These are phyloP conservation scores for Operophtera brumata DNA, from an alignment of 2,888 invertebrate species.

Conservation along the genomic window DNA sequence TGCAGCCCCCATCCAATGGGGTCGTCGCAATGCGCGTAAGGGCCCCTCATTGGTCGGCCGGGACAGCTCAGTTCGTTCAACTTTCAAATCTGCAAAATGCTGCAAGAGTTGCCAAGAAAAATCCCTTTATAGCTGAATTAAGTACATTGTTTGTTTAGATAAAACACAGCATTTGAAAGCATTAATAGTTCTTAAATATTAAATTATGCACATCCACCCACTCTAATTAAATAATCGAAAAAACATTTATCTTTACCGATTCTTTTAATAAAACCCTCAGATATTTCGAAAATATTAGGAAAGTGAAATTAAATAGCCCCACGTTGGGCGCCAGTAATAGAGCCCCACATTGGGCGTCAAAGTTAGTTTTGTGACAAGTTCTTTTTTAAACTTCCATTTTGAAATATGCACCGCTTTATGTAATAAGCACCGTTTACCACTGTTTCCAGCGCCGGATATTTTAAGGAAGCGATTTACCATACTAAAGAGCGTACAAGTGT, in stretches of 20 bases:
- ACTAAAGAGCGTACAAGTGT: conserved; percentile 8
- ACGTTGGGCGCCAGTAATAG: conserved; percentile 6
- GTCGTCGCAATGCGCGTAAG: conserved; percentile 73
- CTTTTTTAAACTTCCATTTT: neutral
- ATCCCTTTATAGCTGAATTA: conserved; percentile 30
- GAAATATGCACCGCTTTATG: neutral
- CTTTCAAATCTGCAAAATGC: conserved; percentile 58
- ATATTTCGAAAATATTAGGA: no score
- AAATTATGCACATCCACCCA: no score
- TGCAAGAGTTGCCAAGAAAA: conserved; percentile 50
- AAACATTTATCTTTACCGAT: no score
- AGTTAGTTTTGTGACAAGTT: neutral
- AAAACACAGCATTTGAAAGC: neutral
- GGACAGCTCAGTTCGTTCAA: conserved; percentile 59
- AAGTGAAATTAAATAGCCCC: neutral
- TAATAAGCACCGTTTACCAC: conserved; percentile 13
- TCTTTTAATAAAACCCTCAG: no score
- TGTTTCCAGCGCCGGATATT: conserved; percentile 11
- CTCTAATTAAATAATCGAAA: no score
- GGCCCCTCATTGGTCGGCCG: conserved; percentile 47
- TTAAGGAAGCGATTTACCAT: conserved; percentile 14
- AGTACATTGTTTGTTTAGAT: conserved; percentile 5
- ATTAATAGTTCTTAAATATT: no score
- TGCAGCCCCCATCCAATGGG: conserved; percentile 55
- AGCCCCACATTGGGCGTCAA: conserved; percentile 9